Percentiles rank a stretch among this genome's conserved stretches.
phyloP scores from a whole-genome alignment of 2,888 invertebrate species.

The Globia sparganii region DNA sequence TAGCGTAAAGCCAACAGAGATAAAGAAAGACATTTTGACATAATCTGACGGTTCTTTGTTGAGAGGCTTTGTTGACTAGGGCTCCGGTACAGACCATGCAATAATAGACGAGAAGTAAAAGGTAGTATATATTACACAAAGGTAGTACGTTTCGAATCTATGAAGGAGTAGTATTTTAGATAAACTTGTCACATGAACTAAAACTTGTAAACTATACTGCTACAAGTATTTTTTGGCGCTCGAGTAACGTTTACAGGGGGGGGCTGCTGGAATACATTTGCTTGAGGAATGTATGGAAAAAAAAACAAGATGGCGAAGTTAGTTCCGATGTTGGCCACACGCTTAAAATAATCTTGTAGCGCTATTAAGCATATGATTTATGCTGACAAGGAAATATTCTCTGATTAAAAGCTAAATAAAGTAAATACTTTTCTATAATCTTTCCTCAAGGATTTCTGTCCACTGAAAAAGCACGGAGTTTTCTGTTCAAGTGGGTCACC shows the following conservation, averaged over 20 bases:
- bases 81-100: background rate
- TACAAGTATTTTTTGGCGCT: background rate
- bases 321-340: background rate
- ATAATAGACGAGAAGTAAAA: background rate
- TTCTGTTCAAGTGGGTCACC: background rate
- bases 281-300: background rate
- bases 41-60: conserved; percentile 46
- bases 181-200: background rate
- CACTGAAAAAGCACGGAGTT: background rate
- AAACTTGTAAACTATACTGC: background rate
- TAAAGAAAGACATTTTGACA: conserved; percentile 39
- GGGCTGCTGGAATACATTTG: background rate
- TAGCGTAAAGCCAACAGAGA: conserved; percentile 27
- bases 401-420: background rate
- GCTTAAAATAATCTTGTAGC: background rate
- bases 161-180: background rate
- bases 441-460: background rate
- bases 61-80: conserved; percentile 25
- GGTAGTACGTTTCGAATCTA: background rate
- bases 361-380: background rate
- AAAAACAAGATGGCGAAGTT: background rate
- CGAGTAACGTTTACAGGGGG: background rate
- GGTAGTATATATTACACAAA: background rate
- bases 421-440: background rate
- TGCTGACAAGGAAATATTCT: background rate